Evolutionary conservation across 2,888 invertebrate species (phyloP).

Genomic region (Polyommatus iphigenia): DNA sequence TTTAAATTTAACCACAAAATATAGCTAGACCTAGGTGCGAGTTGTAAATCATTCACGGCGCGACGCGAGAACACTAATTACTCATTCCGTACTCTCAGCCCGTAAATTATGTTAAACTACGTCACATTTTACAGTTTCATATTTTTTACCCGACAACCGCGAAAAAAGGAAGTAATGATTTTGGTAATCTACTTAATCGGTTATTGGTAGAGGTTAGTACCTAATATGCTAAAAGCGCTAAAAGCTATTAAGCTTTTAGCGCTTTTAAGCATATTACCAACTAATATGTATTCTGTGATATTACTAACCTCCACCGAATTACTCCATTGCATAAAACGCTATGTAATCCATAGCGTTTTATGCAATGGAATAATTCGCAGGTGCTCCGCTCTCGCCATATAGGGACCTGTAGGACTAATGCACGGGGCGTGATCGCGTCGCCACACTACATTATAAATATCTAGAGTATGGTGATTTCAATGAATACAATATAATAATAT

Average conservation of each 20-base stretch:
- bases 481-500: no score
- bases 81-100: background rate
- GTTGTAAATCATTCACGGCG: conserved; percentile 8
- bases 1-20: conserved; percentile 1
- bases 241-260: background rate
- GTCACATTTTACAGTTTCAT: conserved; percentile 3
- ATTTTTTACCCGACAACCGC: background rate
- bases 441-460: no score
- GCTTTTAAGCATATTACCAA: no score
- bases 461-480: no score
- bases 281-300: no score
- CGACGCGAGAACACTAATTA: conserved; percentile 18
- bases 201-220: no score
- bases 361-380: conserved; percentile 42
- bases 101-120: background rate
- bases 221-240: background rate
- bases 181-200: no score
- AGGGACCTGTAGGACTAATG: conserved; percentile 55
- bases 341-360: conserved; percentile 1
- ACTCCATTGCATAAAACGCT: no score
- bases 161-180: background rate
- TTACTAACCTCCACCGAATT: no score
- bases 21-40: background rate
- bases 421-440: conserved; percentile 51
- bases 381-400: conserved; percentile 54